Percentiles rank a stretch among this genome's conserved stretches.
Conservation (phyloP, 1,140 invertebrate genomes). For the Tetragnatha versicolor region DNA sequence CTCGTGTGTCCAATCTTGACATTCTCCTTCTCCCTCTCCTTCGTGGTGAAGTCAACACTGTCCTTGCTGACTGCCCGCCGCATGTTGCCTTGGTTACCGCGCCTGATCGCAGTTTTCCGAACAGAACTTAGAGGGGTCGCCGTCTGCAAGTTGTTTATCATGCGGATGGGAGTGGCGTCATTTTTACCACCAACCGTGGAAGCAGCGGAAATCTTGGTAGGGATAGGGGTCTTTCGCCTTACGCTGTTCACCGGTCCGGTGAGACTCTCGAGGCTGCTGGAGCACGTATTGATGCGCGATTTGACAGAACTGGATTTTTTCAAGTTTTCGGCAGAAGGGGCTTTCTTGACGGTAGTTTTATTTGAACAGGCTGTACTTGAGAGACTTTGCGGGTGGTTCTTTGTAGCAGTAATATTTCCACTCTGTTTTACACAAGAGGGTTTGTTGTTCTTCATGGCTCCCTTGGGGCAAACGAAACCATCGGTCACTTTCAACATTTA, state of each 20-base stretch:
- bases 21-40: constrained; percentile 50
- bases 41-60: constrained; percentile 34
- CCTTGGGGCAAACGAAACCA: background rate
- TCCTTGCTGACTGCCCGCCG: constrained; percentile 50
- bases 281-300: background rate
- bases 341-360: background rate
- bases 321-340: background rate
- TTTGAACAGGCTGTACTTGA: constrained; percentile 3
- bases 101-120: background rate
- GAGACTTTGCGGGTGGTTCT: constrained; percentile 16
- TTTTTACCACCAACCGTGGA: constrained; percentile 12
- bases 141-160: constrained; percentile 35
- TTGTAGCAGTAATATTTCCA: constrained; percentile 41
- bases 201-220: constrained; percentile 13
- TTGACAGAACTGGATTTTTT: constrained; percentile 7
- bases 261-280: constrained; percentile 43
- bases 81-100: constrained; percentile 30
- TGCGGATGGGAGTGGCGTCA: constrained; percentile 34
- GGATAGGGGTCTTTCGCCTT: background rate
- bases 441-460: constrained; percentile 50
- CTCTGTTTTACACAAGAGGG: constrained; percentile 32
- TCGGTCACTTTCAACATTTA: constrained; percentile 19
- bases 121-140: background rate
- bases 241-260: constrained; percentile 10
- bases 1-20: constrained; percentile 16